phyloP scores from a whole-genome alignment of 2,888 invertebrate species.

The Agrilus cyanescens region DNA sequence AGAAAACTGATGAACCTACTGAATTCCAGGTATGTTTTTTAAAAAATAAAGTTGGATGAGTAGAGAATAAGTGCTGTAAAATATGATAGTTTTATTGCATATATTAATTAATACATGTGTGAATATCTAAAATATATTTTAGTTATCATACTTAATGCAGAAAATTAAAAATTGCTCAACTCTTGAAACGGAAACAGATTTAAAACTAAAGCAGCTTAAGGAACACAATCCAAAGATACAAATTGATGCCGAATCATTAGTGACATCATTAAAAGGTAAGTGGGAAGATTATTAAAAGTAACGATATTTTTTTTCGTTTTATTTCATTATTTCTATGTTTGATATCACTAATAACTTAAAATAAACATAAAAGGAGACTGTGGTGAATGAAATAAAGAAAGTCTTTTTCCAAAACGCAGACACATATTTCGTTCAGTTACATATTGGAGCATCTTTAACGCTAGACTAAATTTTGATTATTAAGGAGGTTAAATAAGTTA shows the following conservation, averaged over 20 bases:
- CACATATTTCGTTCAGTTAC: too few species aligned
- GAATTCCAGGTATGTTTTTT: constrained; percentile 58
- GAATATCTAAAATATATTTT: constrained; percentile 23
- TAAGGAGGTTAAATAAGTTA: too few species aligned
- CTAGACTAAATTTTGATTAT: too few species aligned
- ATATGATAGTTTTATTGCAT: neutral
- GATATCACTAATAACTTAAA: too few species aligned
- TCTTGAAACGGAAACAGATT: constrained; percentile 61
- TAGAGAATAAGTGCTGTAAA: neutral
- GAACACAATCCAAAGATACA: constrained; percentile 49
- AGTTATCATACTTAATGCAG: constrained; percentile 60
- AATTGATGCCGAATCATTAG: constrained; percentile 67
- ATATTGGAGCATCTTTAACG: too few species aligned
- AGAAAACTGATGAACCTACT: constrained; percentile 52
- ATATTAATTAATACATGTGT: neutral
- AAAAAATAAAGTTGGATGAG: too few species aligned
- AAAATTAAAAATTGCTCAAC: constrained; percentile 65
- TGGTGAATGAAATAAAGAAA: too few species aligned
- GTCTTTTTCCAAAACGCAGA: too few species aligned
- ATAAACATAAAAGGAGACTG: too few species aligned
- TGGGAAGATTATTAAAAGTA: neutral
- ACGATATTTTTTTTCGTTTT: constrained; percentile 4
- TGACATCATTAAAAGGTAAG: constrained; percentile 68
- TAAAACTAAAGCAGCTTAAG: constrained; percentile 54
- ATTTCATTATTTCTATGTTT: neutral